These are phyloP conservation scores for Leptinotarsa tumamoca DNA, from an alignment of 2,888 invertebrate genomes.

Conservation along the genomic window DNA sequence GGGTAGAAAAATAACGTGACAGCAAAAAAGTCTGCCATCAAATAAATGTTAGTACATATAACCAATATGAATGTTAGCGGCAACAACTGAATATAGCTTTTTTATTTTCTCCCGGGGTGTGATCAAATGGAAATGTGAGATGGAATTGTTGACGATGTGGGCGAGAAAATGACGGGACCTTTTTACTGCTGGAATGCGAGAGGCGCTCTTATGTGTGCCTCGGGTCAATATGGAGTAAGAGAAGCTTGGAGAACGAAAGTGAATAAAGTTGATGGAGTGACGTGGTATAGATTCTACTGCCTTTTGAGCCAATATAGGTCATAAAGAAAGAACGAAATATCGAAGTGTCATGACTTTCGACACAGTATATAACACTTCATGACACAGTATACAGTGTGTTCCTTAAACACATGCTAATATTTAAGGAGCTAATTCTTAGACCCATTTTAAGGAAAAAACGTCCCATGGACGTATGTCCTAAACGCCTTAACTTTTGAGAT, in stretches of 20 bases:
- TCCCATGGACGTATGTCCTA: no score
- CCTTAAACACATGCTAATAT: no score
- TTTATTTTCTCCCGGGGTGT: constrained; percentile 1
- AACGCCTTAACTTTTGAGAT: no score
- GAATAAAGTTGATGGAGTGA: constrained; percentile 3
- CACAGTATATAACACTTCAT: no score
- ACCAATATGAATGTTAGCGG: background rate
- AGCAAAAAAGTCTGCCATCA: background rate
- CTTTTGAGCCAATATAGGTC: background rate
- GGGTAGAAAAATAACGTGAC: background rate
- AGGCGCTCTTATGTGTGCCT: background rate
- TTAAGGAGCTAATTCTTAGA: no score
- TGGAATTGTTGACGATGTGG: background rate
- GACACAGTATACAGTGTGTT: no score
- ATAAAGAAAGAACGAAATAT: background rate
- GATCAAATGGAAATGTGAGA: background rate
- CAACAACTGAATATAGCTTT: constrained; percentile 1
- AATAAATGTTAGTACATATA: background rate
- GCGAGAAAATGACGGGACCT: background rate
- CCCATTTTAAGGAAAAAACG: no score
- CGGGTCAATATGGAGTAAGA: background rate
- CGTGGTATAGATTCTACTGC: background rate
- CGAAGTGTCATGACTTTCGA: no score
- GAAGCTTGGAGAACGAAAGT: background rate
- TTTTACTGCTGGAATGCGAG: background rate